Percentiles rank a stretch among this genome's conserved stretches.
Conservation (phyloP, 2,888 invertebrate species). For the Heliconius ethilla region DNA sequence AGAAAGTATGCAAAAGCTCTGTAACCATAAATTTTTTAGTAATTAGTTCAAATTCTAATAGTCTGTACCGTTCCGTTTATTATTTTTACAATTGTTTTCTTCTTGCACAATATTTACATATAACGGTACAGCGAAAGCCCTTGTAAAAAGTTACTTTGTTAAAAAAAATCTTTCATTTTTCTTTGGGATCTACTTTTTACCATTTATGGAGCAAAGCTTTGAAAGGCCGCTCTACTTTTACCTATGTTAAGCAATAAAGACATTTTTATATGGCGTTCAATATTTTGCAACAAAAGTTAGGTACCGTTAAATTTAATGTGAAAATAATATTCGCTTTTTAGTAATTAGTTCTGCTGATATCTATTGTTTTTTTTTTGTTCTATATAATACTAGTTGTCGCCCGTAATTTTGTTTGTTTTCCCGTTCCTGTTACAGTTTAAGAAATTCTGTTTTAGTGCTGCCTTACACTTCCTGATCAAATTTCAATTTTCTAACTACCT, state of each 20-base stretch:
- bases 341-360: conserved; percentile 17
- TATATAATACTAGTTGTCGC: neutral
- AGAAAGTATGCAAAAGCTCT: conserved; percentile 15
- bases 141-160: conserved; percentile 36
- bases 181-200: conserved; percentile 76
- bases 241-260: conserved; percentile 66
- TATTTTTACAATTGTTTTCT: conserved; percentile 50
- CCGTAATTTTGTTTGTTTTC: neutral
- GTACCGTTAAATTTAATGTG: conserved; percentile 44
- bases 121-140: conserved; percentile 61
- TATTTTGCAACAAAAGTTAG: conserved; percentile 50
- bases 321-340: conserved; percentile 4
- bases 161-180: conserved; percentile 53
- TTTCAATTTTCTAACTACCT: too few species aligned
- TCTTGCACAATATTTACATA: conserved; percentile 57
- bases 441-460: too few species aligned
- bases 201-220: conserved; percentile 64
- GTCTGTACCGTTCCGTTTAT: conserved; percentile 50
- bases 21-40: conserved; percentile 33
- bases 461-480: too few species aligned
- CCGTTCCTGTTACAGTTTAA: too few species aligned
- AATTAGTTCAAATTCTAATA: conserved; percentile 39
- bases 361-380: neutral
- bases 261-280: conserved; percentile 56
- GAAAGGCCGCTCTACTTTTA: conserved; percentile 54